Conservation (phyloP, 2,888 invertebrate genomes). For the Lasioglossum villosulum region DNA sequence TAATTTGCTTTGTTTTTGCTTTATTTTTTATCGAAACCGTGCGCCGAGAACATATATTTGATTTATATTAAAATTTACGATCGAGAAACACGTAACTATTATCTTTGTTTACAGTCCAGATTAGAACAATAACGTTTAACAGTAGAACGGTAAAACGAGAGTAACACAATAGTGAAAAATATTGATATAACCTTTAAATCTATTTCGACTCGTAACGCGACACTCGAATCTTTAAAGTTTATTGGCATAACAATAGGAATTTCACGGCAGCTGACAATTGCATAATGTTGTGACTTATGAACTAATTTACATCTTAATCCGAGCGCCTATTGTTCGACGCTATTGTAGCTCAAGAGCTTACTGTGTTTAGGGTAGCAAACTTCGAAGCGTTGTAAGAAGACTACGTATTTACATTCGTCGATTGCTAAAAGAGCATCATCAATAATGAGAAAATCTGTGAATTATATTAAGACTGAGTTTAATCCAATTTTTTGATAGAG, state of each 20-base stretch:
- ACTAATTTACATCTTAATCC: constrained; percentile 80
- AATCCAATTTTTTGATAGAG: too few species aligned
- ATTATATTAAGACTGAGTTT: too few species aligned
- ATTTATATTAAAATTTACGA: too few species aligned
- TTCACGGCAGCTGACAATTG: constrained; percentile 63
- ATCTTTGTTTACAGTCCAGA: not conserved
- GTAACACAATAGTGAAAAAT: not conserved
- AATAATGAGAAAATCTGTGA: not conserved
- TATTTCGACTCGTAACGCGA: constrained; percentile 29
- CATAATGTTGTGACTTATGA: constrained; percentile 75
- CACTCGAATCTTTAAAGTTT: constrained; percentile 63
- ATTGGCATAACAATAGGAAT: constrained; percentile 70
- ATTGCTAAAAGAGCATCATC: constrained; percentile 27
- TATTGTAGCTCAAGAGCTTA: constrained; percentile 73
- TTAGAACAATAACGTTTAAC: not conserved
- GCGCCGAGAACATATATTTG: too few species aligned
- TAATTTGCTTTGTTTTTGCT: too few species aligned
- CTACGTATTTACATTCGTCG: constrained; percentile 37
- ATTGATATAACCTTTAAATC: constrained; percentile 38
- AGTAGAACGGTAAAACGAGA: not conserved
- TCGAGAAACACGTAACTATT: too few species aligned
- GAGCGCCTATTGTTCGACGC: constrained; percentile 75
- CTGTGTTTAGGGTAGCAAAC: constrained; percentile 55
- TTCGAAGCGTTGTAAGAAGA: constrained; percentile 49
- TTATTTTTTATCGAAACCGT: too few species aligned